Conservation (phyloP, 2,797 vertebrate species). For the Argentina silus region DNA sequence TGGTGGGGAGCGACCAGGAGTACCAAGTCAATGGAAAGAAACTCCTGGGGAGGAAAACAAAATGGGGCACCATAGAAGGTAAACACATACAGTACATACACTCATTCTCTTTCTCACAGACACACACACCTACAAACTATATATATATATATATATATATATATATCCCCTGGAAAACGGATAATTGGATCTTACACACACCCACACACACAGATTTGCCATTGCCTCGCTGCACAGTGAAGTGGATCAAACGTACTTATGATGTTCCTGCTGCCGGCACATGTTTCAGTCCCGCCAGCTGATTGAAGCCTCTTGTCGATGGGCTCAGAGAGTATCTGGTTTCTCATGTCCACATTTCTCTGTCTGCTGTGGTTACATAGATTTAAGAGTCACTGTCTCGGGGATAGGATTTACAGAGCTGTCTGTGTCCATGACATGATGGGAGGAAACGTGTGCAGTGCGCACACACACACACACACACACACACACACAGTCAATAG, state of each 20-base stretch:
- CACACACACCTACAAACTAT: too few relatives aligned
- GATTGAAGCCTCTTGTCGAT: slow-evolving; percentile 38
- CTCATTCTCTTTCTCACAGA: slow-evolving; percentile 12
- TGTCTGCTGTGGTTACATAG: slow-evolving; percentile 41
- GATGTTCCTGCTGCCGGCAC: slow-evolving; percentile 2
- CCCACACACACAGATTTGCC: slow-evolving; percentile 6
- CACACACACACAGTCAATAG: neutral
- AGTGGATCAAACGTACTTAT: neutral
- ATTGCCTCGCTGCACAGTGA: neutral
- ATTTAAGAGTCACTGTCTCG: slow-evolving; percentile 31
- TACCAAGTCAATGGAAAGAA: slow-evolving; percentile 88
- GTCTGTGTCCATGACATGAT: slow-evolving; percentile 24
- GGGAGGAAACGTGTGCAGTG: neutral
- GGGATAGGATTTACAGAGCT: slow-evolving; percentile 53
- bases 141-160: too few relatives aligned
- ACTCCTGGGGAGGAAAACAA: slow-evolving; percentile 88
- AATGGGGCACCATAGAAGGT: slow-evolving; percentile 92
- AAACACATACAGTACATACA: slow-evolving; percentile 33
- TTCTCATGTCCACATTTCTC: slow-evolving; percentile 30
- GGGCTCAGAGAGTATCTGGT: slow-evolving; percentile 44
- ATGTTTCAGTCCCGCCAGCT: slow-evolving; percentile 28
- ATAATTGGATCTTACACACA: neutral
- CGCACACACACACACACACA: slow-evolving; percentile 3
- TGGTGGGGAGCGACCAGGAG: slow-evolving; percentile 89
- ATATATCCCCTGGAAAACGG: too few relatives aligned